A percentile compares a stretch with the other conserved stretches of the same genome.
These are phyloP conservation scores for Adoxophyes honmai DNA, from an alignment of 1,140 invertebrate species.

Conservation along the genomic window DNA sequence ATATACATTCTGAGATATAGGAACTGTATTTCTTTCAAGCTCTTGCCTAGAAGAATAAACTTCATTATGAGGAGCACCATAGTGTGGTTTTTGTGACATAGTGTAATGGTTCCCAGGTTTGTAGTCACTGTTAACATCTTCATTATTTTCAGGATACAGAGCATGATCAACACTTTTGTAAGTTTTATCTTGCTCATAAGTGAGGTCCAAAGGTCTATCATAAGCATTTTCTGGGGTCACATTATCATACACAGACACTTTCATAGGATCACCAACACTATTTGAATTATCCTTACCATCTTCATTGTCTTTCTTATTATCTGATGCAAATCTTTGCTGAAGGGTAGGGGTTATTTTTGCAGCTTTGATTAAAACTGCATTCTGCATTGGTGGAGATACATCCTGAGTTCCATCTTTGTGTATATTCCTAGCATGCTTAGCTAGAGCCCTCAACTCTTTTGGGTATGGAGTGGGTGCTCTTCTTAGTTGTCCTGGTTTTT, in stretches of 20 bases:
- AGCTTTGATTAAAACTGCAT: constrained; percentile 74
- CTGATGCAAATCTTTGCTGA: constrained; percentile 73
- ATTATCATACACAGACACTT: constrained; percentile 65
- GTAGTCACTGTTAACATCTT: constrained; percentile 32
- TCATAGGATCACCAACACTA: constrained; percentile 47
- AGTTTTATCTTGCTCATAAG: constrained; percentile 67
- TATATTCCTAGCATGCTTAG: constrained; percentile 83
- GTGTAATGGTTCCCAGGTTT: constrained; percentile 48
- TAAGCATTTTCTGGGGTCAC: constrained; percentile 66
- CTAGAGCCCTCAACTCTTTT: constrained; percentile 92
- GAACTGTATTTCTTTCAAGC: constrained; percentile 36
- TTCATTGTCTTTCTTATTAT: constrained; percentile 57
- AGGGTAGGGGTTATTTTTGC: constrained; percentile 75
- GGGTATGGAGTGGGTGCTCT: constrained; percentile 94
- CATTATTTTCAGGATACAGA: constrained; percentile 67
- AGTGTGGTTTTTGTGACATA: constrained; percentile 42
- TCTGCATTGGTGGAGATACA: constrained; percentile 68
- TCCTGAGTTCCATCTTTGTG: constrained; percentile 73
- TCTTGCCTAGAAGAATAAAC: constrained; percentile 56
- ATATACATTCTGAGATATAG: constrained; percentile 46
- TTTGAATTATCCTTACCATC: constrained; percentile 40
- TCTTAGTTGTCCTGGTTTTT: constrained; percentile 78
- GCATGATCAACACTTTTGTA: constrained; percentile 74
- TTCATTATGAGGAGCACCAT: constrained; percentile 51
- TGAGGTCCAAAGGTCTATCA: constrained; percentile 68